Percentiles rank a stretch among this genome's conserved stretches.
Evolutionary conservation across 2,888 invertebrate genomes (phyloP).

Genomic region (Mimachlamys varia): DNA sequence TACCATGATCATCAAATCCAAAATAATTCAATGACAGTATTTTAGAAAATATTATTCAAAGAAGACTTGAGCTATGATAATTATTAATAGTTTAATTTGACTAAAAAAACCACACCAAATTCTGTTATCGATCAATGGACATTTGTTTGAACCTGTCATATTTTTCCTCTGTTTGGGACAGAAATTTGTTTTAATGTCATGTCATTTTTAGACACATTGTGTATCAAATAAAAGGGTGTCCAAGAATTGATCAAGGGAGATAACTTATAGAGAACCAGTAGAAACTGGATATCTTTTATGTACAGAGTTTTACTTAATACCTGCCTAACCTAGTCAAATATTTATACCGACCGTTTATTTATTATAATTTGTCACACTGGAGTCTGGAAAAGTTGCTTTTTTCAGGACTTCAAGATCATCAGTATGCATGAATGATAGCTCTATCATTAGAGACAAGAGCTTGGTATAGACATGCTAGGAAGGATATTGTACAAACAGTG

Average conservation of each 20-base stretch:
- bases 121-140: not conserved
- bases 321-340: conserved; percentile 1
- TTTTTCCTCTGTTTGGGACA: not conserved
- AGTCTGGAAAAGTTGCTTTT: not conserved
- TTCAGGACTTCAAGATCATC: not conserved
- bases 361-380: not conserved
- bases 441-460: not conserved
- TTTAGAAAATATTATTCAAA: not conserved
- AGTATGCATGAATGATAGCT: not conserved
- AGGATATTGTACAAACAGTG: not conserved
- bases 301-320: not conserved
- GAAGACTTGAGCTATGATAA: not conserved
- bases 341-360: not conserved
- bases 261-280: not conserved
- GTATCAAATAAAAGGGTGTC: not conserved
- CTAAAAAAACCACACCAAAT: no score
- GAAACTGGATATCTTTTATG: not conserved
- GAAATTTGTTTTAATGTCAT: not conserved
- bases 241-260: not conserved
- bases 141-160: not conserved
- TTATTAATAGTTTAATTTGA: not conserved
- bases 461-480: not conserved
- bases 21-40: not conserved
- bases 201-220: not conserved
- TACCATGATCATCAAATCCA: not conserved